Evolutionary conservation across 2,797 vertebrate genomes (phyloP).

Genomic region (Peromyscus aztecus): DNA sequence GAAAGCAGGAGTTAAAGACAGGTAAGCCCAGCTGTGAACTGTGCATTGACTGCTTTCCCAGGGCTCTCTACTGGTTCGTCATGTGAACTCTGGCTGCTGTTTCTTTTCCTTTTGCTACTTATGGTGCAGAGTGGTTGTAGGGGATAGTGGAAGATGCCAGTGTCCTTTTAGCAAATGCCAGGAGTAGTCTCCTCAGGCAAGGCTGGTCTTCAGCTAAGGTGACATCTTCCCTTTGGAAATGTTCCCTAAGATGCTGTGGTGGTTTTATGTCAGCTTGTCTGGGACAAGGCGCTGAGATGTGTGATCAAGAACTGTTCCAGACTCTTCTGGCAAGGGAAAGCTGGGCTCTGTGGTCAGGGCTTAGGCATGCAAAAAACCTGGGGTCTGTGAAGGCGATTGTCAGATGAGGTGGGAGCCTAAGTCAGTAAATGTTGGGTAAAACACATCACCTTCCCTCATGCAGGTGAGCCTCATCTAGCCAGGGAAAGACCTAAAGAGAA

Average conservation of each 20-base stretch:
- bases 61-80: not conserved
- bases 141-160: accelerated
- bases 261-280: not conserved
- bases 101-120: not conserved
- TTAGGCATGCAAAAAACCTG: not conserved
- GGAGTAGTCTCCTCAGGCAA: not conserved
- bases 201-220: not conserved
- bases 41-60: not conserved
- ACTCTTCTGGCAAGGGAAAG: not conserved
- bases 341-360: not conserved
- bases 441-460: not conserved
- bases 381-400: not conserved
- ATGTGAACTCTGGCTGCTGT: not conserved
- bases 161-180: not conserved
- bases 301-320: not conserved
- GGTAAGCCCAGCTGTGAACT: not conserved
- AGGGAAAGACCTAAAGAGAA: not conserved
- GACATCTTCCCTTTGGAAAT: not conserved
- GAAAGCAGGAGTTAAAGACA: not conserved
- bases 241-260: not conserved
- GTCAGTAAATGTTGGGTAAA: not conserved
- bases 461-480: not conserved
- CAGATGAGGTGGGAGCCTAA: not conserved
- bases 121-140: accelerated
- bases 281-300: not conserved